phyloP scores from a whole-genome alignment of 92 coral and sea anemone species.

The Siderastrea radians region DNA sequence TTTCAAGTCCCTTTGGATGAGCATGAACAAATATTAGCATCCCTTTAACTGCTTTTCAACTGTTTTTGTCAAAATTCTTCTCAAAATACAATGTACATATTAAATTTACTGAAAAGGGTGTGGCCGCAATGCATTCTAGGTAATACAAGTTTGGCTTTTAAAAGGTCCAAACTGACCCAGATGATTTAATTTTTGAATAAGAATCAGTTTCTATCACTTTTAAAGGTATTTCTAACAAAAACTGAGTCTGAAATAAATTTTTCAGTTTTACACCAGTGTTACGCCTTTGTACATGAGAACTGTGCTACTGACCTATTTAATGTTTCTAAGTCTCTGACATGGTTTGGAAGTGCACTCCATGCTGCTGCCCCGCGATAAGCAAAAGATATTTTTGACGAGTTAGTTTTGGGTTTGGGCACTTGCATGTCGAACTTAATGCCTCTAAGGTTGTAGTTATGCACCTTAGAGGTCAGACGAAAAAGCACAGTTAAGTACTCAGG shows the following conservation, averaged over 20 bases:
- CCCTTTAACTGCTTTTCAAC: constrained; percentile 4
- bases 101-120: no score
- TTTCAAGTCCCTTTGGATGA: constrained; percentile 43
- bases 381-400: no score
- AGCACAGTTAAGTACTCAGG: no score
- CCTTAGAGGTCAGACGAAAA: no score
- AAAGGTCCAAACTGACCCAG: not conserved
- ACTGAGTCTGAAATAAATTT: not conserved
- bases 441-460: no score
- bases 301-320: not conserved
- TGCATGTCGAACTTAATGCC: no score
- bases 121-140: no score
- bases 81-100: not conserved
- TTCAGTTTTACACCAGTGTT: not conserved
- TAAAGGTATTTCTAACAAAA: not conserved
- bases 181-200: not conserved
- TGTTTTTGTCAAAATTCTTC: not conserved
- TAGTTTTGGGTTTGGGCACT: no score
- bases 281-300: not conserved
- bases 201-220: not conserved
- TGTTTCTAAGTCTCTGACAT: not conserved
- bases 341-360: no score
- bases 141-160: not conserved
- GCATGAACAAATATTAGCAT: constrained; percentile 39
- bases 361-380: no score